Conservation (phyloP, 2,888 invertebrate species). For the Drosophila phalerata region DNA sequence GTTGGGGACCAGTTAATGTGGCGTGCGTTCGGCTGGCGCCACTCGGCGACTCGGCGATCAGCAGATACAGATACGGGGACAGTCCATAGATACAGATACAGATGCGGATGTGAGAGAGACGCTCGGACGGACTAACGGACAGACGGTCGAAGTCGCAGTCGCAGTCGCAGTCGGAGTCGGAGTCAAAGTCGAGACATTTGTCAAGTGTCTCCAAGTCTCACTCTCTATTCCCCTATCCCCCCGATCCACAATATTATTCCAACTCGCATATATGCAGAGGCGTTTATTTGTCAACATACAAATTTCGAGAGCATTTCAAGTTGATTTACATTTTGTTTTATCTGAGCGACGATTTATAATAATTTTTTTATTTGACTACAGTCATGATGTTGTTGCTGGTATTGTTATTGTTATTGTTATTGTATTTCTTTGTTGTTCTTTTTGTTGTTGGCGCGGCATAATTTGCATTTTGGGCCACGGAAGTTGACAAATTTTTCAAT, state of each 20-base stretch:
- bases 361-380: conserved; percentile 39
- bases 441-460: conserved; percentile 12
- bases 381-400: conserved; percentile 7
- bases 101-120: conserved; percentile 64
- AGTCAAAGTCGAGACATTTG: conserved; percentile 57
- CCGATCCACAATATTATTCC: too few species aligned
- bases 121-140: neutral
- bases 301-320: conserved; percentile 71
- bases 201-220: conserved; percentile 60
- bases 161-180: neutral
- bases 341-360: conserved; percentile 71
- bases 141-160: conserved; percentile 1
- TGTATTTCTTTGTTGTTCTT: conserved; percentile 11
- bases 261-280: conserved; percentile 63
- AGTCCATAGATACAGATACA: conserved; percentile 39
- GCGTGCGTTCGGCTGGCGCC: conserved; percentile 76
- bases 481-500: conserved; percentile 74
- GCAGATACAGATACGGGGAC: conserved; percentile 35
- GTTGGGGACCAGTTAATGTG: conserved; percentile 66
- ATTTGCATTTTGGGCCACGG: conserved; percentile 67
- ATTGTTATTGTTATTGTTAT: conserved; percentile 1
- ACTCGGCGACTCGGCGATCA: conserved; percentile 54
- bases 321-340: conserved; percentile 75
- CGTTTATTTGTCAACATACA: conserved; percentile 77
- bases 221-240: neutral